Evolutionary conservation across 1,140 invertebrate species (phyloP), one percentile per base, ranked within the genome.

Genomic region (Dendroctonus ponderosae): DNA sequence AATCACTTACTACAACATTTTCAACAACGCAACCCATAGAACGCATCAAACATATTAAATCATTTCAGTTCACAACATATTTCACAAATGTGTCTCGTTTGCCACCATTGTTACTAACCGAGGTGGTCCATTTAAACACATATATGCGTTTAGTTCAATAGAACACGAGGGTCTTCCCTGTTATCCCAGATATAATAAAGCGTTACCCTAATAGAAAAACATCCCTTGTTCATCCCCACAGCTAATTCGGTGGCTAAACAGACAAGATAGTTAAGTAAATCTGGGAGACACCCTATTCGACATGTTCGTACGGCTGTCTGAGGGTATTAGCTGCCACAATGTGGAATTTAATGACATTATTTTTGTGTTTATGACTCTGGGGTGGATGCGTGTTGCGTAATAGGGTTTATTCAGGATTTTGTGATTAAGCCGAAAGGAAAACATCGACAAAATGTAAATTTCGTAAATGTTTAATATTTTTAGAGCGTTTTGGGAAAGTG

Each of bases 261-360:
- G 61, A 62, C 61, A 62, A 62, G 61, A 62, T 62, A 62, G 61
- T 62, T 62, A 53, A 62, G 50, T 62, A 62, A 62, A 62, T 62
- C 61, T 54, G 61, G 39, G 61, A 62, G 40, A 62, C 49, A 62
- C 61, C 61, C 61, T 15, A 62, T 62, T 54, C 40, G 49, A 51
- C 61, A 62, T 62, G 61, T 61, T 50, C 59, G 46, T 50, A 61
- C 59, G 59, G 59, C 38, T 61, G 59, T 62, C 61, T 52, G 40
- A 44, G 49, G 49, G 51, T 37, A 62, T 53, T 62, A 62, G 39
- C 44, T 6, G 40, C 9, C 26, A 62, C 50, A 62, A 53, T 62
- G 15, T 43, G 26, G 40, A 14, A 6, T 53, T 52, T 62, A 62
- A 53, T 61, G 38, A 61, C 44, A 61, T 61, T 50, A 61, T 61